These are phyloP conservation scores for Pangasius larnaudii DNA, from an alignment of 2,797 vertebrate species.

Conservation along the genomic window DNA sequence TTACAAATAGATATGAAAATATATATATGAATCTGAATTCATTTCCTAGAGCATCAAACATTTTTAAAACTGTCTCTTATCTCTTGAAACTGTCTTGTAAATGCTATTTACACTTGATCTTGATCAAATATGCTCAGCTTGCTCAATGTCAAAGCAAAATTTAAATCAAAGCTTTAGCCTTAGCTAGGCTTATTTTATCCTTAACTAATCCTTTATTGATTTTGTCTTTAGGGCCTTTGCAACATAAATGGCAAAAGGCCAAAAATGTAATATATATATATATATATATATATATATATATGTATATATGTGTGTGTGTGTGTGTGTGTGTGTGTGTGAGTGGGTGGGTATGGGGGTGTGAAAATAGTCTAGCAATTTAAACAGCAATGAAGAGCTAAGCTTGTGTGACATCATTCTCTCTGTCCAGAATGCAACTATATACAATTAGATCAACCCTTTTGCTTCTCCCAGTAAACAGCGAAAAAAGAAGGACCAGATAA, in stretches of 20 bases:
- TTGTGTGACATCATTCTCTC: neutral
- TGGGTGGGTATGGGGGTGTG: too few relatives aligned
- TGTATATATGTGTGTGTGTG: too few relatives aligned
- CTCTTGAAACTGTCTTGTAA: constrained; percentile 13
- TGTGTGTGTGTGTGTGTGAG: too few relatives aligned
- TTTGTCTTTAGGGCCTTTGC: constrained; percentile 5
- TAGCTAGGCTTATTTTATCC: constrained; percentile 1
- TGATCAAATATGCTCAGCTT: constrained; percentile 34
- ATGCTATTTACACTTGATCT: constrained; percentile 14
- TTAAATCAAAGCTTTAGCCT: constrained; percentile 28
- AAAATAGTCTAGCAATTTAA: neutral
- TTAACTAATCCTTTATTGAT: constrained; percentile 20
- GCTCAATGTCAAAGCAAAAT: constrained; percentile 9
- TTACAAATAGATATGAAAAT: neutral
- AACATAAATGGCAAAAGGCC: neutral
- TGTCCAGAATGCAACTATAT: neutral
- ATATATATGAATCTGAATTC: neutral
- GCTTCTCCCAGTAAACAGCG: constrained; percentile 19
- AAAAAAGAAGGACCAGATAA: neutral
- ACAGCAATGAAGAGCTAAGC: neutral
- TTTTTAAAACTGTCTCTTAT: neutral
- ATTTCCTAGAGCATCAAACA: neutral
- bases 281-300: too few relatives aligned
- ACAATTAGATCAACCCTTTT: constrained; percentile 28
- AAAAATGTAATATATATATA: neutral